Conservation (phyloP, 2,113 vertebrate genomes). For the Tragulus kanchil region DNA sequence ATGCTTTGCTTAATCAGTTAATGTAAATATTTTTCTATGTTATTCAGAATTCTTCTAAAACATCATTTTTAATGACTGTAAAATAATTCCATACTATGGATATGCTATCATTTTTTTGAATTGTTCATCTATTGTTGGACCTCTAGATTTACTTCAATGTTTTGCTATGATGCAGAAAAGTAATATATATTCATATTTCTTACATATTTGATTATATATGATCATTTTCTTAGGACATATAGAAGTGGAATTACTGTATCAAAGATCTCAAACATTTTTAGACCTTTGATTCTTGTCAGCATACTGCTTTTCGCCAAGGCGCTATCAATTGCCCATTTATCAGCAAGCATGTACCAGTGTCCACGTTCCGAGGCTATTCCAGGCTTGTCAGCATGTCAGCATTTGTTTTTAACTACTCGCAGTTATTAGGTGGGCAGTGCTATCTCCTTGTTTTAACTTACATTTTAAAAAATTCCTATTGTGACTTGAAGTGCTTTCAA, state of each 20-base stretch:
- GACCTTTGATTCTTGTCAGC: neutral
- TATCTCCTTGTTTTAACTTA: neutral
- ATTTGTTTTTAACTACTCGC: neutral
- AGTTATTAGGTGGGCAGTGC: neutral
- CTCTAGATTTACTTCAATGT: neutral
- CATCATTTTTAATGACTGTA: neutral
- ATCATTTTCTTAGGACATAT: neutral
- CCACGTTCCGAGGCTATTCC: neutral
- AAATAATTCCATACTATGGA: neutral
- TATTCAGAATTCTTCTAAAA: slow-evolving; percentile 39
- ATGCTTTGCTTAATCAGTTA: neutral
- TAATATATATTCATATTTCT: neutral
- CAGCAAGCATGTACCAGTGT: neutral
- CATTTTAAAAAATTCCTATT: neutral
- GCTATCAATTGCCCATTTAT: neutral
- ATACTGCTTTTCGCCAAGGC: neutral
- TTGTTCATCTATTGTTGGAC: neutral
- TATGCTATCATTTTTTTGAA: neutral
- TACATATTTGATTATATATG: neutral
- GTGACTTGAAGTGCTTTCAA: neutral
- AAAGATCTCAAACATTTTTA: neutral
- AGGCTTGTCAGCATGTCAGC: neutral
- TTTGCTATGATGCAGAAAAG: neutral
- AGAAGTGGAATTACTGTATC: neutral
- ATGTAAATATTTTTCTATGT: neutral